Conservation (phyloP, 1,140 invertebrate genomes). For the Zaprionus ornatus region DNA sequence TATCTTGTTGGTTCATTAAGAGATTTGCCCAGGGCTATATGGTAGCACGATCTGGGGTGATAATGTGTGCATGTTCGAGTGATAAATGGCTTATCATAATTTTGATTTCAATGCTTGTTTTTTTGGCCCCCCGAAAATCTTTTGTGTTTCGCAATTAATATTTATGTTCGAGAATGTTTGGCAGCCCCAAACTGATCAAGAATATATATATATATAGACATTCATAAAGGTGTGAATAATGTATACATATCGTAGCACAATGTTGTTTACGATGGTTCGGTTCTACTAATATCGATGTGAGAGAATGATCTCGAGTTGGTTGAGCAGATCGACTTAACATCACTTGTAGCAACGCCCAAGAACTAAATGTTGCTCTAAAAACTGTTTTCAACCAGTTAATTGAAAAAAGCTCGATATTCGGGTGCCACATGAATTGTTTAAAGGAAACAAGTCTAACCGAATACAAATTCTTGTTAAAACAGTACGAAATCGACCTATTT, state of each 20-base stretch:
- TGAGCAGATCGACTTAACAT: too few relatives aligned
- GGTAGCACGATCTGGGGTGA: constrained; percentile 10
- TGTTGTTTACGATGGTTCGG: too few relatives aligned
- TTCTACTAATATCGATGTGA: too few relatives aligned
- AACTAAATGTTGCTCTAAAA: too few relatives aligned
- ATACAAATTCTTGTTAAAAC: too few relatives aligned
- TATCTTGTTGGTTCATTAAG: constrained; percentile 62
- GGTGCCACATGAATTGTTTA: too few relatives aligned
- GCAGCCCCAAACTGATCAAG: neutral
- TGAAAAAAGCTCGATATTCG: too few relatives aligned
- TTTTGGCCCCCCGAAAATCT: neutral
- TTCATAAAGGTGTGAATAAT: neutral
- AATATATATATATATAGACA: neutral
- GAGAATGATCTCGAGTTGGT: too few relatives aligned
- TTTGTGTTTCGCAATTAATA: neutral
- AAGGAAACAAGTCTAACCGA: too few relatives aligned
- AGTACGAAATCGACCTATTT: too few relatives aligned
- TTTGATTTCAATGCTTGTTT: constrained; percentile 19
- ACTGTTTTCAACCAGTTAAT: too few relatives aligned
- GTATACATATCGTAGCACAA: neutral
- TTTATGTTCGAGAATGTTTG: neutral
- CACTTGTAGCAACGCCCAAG: too few relatives aligned
- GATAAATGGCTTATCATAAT: constrained; percentile 51
- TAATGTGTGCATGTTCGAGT: constrained; percentile 20
- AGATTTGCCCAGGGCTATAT: constrained; percentile 60